A percentile compares a stretch with the other conserved stretches of the same genome.
Conservation (phyloP, 2,797 vertebrate species). For the Coracias cyanogaster region DNA sequence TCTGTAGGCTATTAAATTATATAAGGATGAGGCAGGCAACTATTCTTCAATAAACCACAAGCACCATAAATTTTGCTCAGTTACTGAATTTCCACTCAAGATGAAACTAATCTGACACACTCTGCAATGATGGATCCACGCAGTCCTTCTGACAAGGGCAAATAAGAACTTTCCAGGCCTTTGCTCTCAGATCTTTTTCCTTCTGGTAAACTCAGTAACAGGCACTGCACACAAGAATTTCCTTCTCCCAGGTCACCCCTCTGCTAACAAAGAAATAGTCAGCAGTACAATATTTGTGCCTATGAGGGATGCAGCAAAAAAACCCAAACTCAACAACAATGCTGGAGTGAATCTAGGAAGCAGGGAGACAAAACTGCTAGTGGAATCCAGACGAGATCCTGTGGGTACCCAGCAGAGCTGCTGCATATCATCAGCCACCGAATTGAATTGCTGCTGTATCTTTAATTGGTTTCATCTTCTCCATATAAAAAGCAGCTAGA, state of each 20-base stretch:
- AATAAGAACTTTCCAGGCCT: background rate
- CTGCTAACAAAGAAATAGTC: background rate
- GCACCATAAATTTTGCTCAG: background rate
- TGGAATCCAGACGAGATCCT: background rate
- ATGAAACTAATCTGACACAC: background rate
- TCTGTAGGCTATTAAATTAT: background rate
- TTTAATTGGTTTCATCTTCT: slow-evolving; percentile 20
- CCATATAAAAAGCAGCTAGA: background rate
- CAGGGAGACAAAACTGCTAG: background rate
- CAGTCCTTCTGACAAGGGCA: background rate
- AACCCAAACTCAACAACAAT: background rate
- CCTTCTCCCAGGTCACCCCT: background rate
- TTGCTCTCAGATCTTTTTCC: background rate
- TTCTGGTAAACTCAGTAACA: background rate
- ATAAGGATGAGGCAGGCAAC: background rate
- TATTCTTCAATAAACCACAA: background rate
- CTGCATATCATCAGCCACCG: fast-evolving
- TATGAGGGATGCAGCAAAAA: background rate
- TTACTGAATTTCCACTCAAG: background rate
- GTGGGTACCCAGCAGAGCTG: background rate
- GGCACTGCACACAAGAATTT: background rate
- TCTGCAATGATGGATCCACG: background rate
- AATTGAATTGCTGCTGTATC: background rate
- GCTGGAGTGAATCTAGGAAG: background rate
- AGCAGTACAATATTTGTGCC: background rate